phyloP scores from a whole-genome alignment of 2,113 vertebrate genomes.

The Prolemur simus region DNA sequence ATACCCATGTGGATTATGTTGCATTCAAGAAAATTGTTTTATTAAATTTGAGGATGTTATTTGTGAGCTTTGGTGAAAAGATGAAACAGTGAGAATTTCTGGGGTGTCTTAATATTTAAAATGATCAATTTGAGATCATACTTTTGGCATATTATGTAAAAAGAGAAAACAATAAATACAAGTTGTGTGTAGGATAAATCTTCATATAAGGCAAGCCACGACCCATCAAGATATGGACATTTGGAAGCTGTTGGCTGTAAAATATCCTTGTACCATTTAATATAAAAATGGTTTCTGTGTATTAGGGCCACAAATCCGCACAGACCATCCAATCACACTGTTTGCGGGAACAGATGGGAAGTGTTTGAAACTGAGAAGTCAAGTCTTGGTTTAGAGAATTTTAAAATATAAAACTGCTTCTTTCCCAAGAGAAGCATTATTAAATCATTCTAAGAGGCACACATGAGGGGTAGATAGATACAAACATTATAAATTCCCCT shows the following conservation, averaged over 20 bases:
- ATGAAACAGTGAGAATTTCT: not conserved
- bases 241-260: conserved; percentile 9
- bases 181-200: not conserved
- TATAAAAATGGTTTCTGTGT: conserved; percentile 29
- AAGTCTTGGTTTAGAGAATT: conserved; percentile 49
- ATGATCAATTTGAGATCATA: not conserved
- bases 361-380: not conserved
- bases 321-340: not conserved
- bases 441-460: not conserved
- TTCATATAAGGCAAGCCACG: not conserved
- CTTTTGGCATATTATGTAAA: not conserved
- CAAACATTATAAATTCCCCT: not conserved
- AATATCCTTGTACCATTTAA: conserved; percentile 34
- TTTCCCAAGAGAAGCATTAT: not conserved
- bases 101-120: not conserved
- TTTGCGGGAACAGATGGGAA: conserved; percentile 63
- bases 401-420: conserved; percentile 27
- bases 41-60: not conserved
- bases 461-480: not conserved
- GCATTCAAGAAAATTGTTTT: not conserved
- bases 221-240: not conserved
- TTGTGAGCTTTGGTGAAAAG: not conserved
- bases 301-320: not conserved
- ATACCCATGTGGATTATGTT: not conserved
- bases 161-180: not conserved